Evolutionary conservation across 2,888 invertebrate species (phyloP).

Genomic region (Drosophila flavopinicola): DNA sequence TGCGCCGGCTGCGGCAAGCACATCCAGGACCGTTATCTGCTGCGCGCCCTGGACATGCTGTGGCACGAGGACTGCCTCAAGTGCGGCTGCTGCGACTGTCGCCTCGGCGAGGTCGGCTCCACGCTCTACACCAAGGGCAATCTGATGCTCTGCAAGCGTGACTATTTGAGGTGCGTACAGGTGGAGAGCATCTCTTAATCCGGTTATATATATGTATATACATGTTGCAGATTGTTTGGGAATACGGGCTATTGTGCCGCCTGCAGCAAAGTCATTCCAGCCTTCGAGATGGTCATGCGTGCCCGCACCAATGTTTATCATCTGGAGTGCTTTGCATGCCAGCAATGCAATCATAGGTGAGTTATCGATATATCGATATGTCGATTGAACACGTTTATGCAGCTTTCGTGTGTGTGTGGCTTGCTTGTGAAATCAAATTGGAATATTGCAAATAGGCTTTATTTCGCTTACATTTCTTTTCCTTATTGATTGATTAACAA

Average conservation of each 20-base stretch:
- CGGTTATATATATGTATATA: no score
- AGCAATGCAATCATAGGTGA: slow-evolving; percentile 99
- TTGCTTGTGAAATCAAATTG: no score
- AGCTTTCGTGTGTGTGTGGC: no score
- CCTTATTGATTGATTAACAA: no score
- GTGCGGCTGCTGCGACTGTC: slow-evolving; percentile 98
- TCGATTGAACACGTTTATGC: no score
- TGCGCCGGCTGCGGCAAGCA: slow-evolving; percentile 97
- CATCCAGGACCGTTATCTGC: slow-evolving; percentile 95
- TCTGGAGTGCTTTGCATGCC: slow-evolving; percentile 98
- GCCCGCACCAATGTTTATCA: slow-evolving; percentile 98
- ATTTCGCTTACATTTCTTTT: no score
- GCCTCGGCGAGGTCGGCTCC: slow-evolving; percentile 97
- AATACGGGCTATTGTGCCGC: slow-evolving; percentile 98
- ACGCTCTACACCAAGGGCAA: slow-evolving; percentile 98
- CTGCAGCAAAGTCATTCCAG: slow-evolving; percentile 98
- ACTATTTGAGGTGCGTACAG: slow-evolving; percentile 92
- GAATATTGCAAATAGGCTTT: no score
- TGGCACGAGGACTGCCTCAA: slow-evolving; percentile 99
- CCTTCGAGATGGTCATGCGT: slow-evolving; percentile 99
- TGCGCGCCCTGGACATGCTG: slow-evolving; percentile 95
- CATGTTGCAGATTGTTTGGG: slow-evolving; percentile 92
- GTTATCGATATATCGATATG: slow-evolving; percentile 57
- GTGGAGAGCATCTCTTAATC: background rate
- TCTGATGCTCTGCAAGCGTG: slow-evolving; percentile 96